Base-by-base conservation (phyloP, 1,140 invertebrate genomes). In the Heliconius hermathena region DNA sequence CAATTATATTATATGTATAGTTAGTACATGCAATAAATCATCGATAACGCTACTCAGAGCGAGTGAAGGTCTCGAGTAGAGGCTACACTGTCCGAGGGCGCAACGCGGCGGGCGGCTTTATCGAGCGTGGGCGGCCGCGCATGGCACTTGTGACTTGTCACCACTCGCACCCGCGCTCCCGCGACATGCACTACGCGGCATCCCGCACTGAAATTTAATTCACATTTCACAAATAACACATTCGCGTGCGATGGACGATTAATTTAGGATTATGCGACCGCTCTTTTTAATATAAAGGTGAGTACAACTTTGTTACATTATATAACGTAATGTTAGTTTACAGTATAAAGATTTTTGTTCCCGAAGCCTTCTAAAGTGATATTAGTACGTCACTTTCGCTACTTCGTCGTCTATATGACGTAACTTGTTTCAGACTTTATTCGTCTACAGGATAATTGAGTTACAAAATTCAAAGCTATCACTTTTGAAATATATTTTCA, bases 51-150 rank as follows among this genome's bases (percentile, higher is more conserved):
- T 29, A 29, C 9, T 66, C 22, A 16, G 11, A 29, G 60, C 60
- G 60, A 66, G 13, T 66, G 60, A 66, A 66, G 60, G 60, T 66
- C 60, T 66, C 26, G 26, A 13, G 60, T 66, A 66, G 60, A 29
- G 60, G 60, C 60, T 66, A 66, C 60, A 26, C 60, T 66, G 60
- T 66, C 26, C 26, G 60, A 66, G 60, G 60, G 60, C 83, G 83
- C 80, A 79, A 74, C 57, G 87, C 82, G 80, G 83, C 84, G 85
- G 85, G 85, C 83, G 87, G 83, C 76, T 71, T 78, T 93, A 94
- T 93, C 89, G 92, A 93, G 82, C 92, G 92, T 93, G 92, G 92
- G 91, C 90, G 91, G 86, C 76, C 89, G 92, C 91, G 90, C 90
- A 93, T 90, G 89, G 77, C 85, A 81, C 78, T 57, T 54, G 52